Base-by-base conservation (phyloP, 2,113 vertebrate species). In the Bos indicus region DNA sequence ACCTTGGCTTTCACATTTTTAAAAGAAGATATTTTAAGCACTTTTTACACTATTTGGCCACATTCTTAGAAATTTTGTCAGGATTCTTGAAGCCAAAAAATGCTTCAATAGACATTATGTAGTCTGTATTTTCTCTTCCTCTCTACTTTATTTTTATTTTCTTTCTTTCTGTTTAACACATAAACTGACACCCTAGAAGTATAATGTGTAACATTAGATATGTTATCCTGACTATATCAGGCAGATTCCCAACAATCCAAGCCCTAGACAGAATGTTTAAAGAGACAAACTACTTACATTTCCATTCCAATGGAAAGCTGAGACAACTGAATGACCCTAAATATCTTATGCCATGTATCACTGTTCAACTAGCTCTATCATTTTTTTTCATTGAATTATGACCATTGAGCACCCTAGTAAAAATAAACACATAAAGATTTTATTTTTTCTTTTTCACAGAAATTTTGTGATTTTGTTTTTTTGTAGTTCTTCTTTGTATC, bases 381-480 rank as follows among this genome's bases (percentile, higher is more conserved):
- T 36, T 54, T 86, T n/a, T 30, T 6, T 94, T 83, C 16, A 51
- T 59, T 36, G 57, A 52, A 33, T 33, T 56, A 67, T 3, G 17
- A 2, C 28, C 1, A 4, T 60, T 60, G 10, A 60, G 9, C 1
- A 15, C 1, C 0, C 4, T 12, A 28, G 5, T 13, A 51, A n/a
- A 90, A 95, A 57, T 67, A 62, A 67, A 12, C 1, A 46, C 8
- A 40, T 51, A 23, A 77, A 59, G 1, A 40, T 7, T 7, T 81
- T 82, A 11, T 14, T 26, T 56, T 78, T 84, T 7, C 10, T 64
- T 57, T 92, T 82, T 13, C 13, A 33, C 28, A 64, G 13, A 33
- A 23, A 33, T 54, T 30, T 5, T 51, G 12, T n/a, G 1, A 2
- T 36, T 67, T 67, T 71, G 16, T 52, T 52, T 71, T 30, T 7